phyloP scores from a whole-genome alignment of 1,140 invertebrate genomes.

The Nautilus pompilius region DNA sequence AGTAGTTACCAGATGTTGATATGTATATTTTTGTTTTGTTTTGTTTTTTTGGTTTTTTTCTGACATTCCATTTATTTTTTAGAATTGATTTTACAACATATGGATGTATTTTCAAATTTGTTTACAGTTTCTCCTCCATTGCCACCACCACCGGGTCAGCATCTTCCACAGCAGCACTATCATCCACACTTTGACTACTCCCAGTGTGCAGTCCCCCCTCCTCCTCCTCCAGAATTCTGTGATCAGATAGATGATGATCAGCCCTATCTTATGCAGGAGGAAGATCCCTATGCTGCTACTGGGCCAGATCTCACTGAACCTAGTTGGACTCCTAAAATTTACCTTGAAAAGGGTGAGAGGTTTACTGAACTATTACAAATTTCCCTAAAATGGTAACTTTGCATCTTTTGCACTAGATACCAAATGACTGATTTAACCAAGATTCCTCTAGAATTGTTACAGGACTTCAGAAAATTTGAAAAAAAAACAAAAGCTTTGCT shows the following conservation, averaged over 20 bases:
- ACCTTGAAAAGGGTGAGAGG: constrained; percentile 90
- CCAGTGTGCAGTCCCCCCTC: constrained; percentile 12
- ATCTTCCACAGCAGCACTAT: background rate
- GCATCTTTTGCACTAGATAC: too few relatives aligned
- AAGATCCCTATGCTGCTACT: constrained; percentile 44
- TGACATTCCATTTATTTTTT: too few relatives aligned
- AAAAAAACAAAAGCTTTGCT: too few relatives aligned
- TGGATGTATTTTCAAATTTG: background rate
- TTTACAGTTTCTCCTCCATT: constrained; percentile 30
- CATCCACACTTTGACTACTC: constrained; percentile 11
- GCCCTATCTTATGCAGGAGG: constrained; percentile 14
- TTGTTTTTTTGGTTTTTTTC: background rate
- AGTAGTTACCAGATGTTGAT: background rate
- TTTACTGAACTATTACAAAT: too few relatives aligned
- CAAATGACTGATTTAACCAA: too few relatives aligned
- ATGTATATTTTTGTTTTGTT: background rate
- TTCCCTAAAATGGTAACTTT: too few relatives aligned
- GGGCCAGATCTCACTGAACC: constrained; percentile 47
- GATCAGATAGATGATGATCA: constrained; percentile 16
- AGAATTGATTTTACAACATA: too few relatives aligned
- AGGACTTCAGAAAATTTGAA: too few relatives aligned
- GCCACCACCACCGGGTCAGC: constrained; percentile 28
- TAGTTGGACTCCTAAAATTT: constrained; percentile 91
- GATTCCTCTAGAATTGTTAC: too few relatives aligned
- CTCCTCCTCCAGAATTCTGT: constrained; percentile 30